Evolutionary conservation across 1,140 invertebrate species (phyloP), one percentile per base, ranked within the genome.

Genomic region (Lepidurus arcticus): DNA sequence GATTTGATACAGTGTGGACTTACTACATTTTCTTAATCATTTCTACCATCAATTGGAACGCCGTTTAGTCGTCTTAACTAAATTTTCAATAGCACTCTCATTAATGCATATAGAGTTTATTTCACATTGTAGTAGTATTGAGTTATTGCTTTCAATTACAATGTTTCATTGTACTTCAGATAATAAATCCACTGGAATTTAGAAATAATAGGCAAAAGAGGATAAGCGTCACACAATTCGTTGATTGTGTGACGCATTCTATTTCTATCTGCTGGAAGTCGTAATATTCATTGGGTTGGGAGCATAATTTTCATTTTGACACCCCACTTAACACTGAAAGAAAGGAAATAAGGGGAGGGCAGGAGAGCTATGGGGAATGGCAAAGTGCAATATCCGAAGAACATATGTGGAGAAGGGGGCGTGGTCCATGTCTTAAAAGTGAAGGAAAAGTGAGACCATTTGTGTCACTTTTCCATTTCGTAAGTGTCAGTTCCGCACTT

Each of bases 391-490:
- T 65, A 65, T 65, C 53, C 53, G 53, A 65, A 65, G 16, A 65
- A 65, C 53, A 65, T 65, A 65, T 65, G 53, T 65, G 53, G 53
- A 65, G 13, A 65, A 65, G 21, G 53, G 21, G 53, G 53, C n/a
- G 53, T 65, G 53, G 53, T 8, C 21, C 1, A 65, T 65, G 13
- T 16, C 6, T 13, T 65, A 11, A n/a, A 21, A 65, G 34, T 34
- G 34, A 65, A 13, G 10, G 53, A 65, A 65, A 65, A 65, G 53
- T 65, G 53, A 65, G 53, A 65, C 53, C 53, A 21, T 65, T 65
- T 65, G 53, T 65, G 53, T 65, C 53, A 65, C 53, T 65, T 65
- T 65, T 21, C 53, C 53, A 65, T 65, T 65, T 65, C 53, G 53
- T 65, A n/a, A 13, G 21, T 21, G 53, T 65, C 53, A 65, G 16